These are phyloP conservation scores for Eriocheir sinensis DNA, from an alignment of 1,140 invertebrate genomes.

Conservation along the genomic window DNA sequence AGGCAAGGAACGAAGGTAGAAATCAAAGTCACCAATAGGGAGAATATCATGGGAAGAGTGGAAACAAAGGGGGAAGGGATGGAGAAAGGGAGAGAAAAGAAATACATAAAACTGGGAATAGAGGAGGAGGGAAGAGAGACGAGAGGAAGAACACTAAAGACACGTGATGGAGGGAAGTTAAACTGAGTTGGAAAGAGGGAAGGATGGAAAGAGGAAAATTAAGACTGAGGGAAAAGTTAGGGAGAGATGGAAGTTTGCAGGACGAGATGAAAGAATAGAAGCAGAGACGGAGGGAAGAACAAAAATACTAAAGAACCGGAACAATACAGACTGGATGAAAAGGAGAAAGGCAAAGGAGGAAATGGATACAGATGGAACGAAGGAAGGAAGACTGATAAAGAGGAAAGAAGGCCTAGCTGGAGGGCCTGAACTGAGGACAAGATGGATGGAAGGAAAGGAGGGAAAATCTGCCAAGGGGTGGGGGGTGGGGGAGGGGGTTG, in stretches of 20 bases:
- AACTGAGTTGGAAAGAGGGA: background rate
- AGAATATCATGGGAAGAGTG: background rate
- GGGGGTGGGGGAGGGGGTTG: slow-evolving; percentile 7
- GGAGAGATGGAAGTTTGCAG: no score
- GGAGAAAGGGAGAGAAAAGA: background rate
- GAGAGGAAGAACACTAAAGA: background rate
- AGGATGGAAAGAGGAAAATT: background rate
- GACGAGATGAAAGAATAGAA: no score
- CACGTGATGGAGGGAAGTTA: background rate
- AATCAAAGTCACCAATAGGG: no score
- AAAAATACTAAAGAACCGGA: no score
- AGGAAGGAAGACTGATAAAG: background rate
- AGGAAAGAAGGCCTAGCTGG: slow-evolving; percentile 51
- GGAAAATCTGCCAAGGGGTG: slow-evolving; percentile 66
- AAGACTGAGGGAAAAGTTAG: no score
- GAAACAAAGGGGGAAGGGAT: background rate
- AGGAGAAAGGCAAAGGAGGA: no score
- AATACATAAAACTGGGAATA: background rate
- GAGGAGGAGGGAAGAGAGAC: background rate
- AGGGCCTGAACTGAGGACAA: slow-evolving; percentile 40
- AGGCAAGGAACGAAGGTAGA: background rate
- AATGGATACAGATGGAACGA: no score
- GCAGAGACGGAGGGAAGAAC: no score
- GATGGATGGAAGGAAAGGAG: slow-evolving; percentile 45
- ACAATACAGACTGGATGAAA: no score